phyloP scores from a whole-genome alignment of 2,113 vertebrate species.

The Argyrosomus japonicus region DNA sequence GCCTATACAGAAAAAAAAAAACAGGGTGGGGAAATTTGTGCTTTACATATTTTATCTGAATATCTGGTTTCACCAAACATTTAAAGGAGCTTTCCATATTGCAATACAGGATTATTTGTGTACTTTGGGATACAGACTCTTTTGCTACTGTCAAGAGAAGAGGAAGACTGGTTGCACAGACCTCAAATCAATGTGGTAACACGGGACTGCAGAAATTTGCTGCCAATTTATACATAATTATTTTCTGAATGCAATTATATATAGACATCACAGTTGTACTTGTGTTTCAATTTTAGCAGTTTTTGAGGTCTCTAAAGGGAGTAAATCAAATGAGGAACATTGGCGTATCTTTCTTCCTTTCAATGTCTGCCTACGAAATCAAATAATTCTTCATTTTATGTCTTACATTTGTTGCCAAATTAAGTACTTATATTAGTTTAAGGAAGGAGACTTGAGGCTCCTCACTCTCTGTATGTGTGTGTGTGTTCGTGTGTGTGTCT shows the following conservation, averaged over 20 bases:
- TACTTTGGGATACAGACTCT: constrained; percentile 81
- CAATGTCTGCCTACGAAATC: constrained; percentile 38
- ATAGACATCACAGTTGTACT: constrained; percentile 70
- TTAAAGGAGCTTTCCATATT: constrained; percentile 86
- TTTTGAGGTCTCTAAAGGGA: constrained; percentile 69
- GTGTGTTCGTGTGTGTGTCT: neutral
- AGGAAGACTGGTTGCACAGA: constrained; percentile 80
- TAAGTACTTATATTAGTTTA: constrained; percentile 33
- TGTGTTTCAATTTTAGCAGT: constrained; percentile 67
- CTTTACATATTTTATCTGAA: constrained; percentile 76
- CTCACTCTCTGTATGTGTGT: constrained; percentile 22
- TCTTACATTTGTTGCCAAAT: constrained; percentile 64
- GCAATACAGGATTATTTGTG: constrained; percentile 83
- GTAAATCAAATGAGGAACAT: constrained; percentile 61
- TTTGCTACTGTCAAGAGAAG: constrained; percentile 76
- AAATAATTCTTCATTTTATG: constrained; percentile 42
- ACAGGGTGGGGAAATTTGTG: constrained; percentile 79
- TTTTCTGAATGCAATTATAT: constrained; percentile 82
- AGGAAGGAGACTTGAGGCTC: constrained; percentile 17
- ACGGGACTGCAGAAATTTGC: constrained; percentile 85
- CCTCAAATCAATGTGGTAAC: constrained; percentile 80
- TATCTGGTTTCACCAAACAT: constrained; percentile 75
- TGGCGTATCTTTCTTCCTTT: constrained; percentile 59
- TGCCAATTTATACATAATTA: constrained; percentile 79
- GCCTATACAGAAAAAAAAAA: constrained; percentile 83